Percentiles rank a stretch among this genome's conserved stretches.
Conservation (phyloP, 2,113 vertebrate species). For the Plecotus auritus region DNA sequence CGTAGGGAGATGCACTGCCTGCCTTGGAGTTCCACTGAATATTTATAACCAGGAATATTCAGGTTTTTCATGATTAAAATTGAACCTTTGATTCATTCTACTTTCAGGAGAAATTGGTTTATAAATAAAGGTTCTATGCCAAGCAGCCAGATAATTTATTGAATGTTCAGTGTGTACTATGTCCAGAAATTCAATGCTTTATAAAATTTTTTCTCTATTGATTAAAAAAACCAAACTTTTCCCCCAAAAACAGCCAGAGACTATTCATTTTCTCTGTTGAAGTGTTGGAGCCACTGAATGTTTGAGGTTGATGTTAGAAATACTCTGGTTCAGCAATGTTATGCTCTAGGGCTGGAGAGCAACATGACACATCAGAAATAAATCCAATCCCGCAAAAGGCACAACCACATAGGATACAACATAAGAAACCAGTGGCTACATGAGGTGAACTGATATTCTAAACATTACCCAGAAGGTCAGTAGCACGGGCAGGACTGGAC, state of each 20-base stretch:
- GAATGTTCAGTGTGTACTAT: constrained; percentile 8
- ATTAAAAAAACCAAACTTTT: neutral
- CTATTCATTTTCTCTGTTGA: neutral
- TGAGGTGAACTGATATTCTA: neutral
- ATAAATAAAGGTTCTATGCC: constrained; percentile 44
- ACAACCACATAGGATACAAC: neutral
- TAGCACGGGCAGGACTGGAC: neutral
- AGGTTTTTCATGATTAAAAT: constrained; percentile 37
- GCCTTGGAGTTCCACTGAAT: neutral
- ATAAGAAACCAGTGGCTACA: neutral
- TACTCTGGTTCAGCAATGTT: neutral
- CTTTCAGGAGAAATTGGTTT: constrained; percentile 27
- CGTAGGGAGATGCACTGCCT: neutral
- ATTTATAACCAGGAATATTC: constrained; percentile 2
- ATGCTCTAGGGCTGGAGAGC: neutral
- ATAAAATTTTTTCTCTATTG: constrained; percentile 17
- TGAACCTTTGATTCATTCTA: neutral
- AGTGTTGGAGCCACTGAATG: neutral
- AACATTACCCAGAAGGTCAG: neutral
- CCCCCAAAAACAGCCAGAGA: neutral
- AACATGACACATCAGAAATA: neutral
- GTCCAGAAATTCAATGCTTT: constrained; percentile 32
- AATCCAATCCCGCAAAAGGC: neutral
- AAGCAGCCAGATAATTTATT: constrained; percentile 52
- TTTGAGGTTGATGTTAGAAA: neutral